phyloP scores from a whole-genome alignment of 2,888 invertebrate genomes.

The Archips crataeganus region DNA sequence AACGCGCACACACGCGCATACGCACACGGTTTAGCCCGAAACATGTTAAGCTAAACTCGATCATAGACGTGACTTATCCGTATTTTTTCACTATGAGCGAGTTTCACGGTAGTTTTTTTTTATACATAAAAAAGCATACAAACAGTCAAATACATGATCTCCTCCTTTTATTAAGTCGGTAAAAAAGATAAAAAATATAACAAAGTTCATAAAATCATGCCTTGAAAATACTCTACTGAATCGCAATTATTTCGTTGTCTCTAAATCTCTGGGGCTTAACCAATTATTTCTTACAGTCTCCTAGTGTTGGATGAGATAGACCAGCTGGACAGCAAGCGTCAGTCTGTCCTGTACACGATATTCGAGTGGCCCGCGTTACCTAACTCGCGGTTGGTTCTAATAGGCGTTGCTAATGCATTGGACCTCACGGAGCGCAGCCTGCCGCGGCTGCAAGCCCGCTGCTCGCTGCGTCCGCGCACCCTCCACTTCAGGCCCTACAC shows the following conservation, averaged over 20 bases:
- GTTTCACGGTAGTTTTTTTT: too few species aligned
- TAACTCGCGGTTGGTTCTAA: conserved; percentile 90
- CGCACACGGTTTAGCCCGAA: too few species aligned
- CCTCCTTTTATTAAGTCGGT: too few species aligned
- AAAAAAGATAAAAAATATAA: too few species aligned
- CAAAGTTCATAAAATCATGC: too few species aligned
- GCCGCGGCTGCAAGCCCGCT: conserved; percentile 93
- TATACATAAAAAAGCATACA: too few species aligned
- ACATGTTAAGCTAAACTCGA: too few species aligned
- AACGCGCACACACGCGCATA: too few species aligned
- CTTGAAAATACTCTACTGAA: neutral
- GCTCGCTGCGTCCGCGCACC: conserved; percentile 89
- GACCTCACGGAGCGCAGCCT: conserved; percentile 97
- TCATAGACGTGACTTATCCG: too few species aligned
- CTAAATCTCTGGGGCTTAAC: too few species aligned
- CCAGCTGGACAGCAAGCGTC: conserved; percentile 93
- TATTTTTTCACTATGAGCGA: too few species aligned
- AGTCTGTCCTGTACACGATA: conserved; percentile 95
- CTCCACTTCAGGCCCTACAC: conserved; percentile 97
- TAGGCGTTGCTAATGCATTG: conserved; percentile 98
- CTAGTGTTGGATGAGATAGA: conserved; percentile 98
- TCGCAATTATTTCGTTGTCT: neutral
- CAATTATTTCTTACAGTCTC: conserved; percentile 77
- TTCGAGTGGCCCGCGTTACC: conserved; percentile 95
- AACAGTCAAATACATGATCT: too few species aligned